Conservation (phyloP, 2,113 vertebrate species). For the Mus spicilegus region DNA sequence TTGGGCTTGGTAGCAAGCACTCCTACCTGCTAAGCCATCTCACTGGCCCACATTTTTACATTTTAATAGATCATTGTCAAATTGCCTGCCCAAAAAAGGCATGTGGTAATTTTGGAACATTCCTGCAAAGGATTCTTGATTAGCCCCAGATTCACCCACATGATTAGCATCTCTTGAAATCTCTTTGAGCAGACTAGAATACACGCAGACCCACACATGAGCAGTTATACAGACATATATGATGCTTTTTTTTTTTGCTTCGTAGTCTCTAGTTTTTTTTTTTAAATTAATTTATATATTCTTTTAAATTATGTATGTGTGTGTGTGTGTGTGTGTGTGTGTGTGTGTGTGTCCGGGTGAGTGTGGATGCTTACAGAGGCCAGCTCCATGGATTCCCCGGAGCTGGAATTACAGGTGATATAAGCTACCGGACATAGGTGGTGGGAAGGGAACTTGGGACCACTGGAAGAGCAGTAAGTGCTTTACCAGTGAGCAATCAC, state of each 20-base stretch:
- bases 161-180: not conserved
- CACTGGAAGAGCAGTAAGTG: not conserved
- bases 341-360: too few relatives aligned
- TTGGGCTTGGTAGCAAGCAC: not conserved
- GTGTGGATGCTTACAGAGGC: not conserved
- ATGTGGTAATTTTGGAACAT: not conserved
- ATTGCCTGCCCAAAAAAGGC: not conserved
- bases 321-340: too few relatives aligned
- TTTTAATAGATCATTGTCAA: slow-evolving; percentile 18
- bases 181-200: not conserved
- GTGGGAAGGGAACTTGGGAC: too few relatives aligned
- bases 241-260: not conserved
- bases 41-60: not conserved
- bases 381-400: too few relatives aligned
- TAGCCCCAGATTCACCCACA: not conserved
- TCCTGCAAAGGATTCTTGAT: not conserved
- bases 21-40: not conserved
- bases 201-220: not conserved
- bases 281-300: too few relatives aligned
- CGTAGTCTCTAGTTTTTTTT: not conserved
- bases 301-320: too few relatives aligned
- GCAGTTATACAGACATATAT: too few relatives aligned
- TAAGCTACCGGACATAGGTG: not conserved
- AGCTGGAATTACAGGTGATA: not conserved
- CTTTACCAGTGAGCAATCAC: not conserved